phyloP scores from a whole-genome alignment of 2,888 invertebrate genomes.

The Pegoplata infirma region DNA sequence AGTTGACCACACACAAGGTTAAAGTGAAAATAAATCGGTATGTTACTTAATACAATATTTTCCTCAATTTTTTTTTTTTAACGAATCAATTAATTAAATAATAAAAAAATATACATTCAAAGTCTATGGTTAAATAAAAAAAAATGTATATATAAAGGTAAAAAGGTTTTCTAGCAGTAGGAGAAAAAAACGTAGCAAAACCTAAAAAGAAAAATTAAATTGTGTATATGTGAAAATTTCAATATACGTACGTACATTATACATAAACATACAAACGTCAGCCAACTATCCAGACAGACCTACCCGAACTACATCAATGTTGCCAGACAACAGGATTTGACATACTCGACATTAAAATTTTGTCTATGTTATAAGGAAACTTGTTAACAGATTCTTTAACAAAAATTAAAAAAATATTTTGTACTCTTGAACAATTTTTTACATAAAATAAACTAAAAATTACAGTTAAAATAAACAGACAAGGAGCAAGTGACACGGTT shows the following conservation, averaged over 20 bases:
- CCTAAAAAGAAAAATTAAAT: conserved; percentile 38
- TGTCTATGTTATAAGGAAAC: too few species aligned
- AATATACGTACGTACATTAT: conserved; percentile 41
- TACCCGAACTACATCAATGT: conserved; percentile 37
- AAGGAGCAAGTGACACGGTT: too few species aligned
- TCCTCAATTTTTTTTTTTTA: conserved; percentile 43
- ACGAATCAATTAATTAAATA: conserved; percentile 61
- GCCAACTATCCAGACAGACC: conserved; percentile 11
- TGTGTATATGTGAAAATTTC: conserved; percentile 49
- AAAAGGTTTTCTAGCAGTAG: conserved; percentile 19
- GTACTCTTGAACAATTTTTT: too few species aligned
- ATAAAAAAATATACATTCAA: conserved; percentile 46
- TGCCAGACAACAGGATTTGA: conserved; percentile 12
- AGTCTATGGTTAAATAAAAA: conserved; percentile 28
- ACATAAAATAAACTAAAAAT: neutral
- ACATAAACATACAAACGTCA: conserved; percentile 28
- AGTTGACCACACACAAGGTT: conserved; percentile 56
- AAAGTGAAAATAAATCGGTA: conserved; percentile 51
- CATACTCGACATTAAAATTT: neutral
- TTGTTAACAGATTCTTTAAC: too few species aligned
- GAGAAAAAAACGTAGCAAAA: conserved; percentile 11
- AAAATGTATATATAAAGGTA: conserved; percentile 40
- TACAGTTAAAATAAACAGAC: too few species aligned
- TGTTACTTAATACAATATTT: conserved; percentile 60
- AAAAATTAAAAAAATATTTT: too few species aligned